Conservation (phyloP, 2,113 vertebrate species). For the Cebidichthys violaceus region DNA sequence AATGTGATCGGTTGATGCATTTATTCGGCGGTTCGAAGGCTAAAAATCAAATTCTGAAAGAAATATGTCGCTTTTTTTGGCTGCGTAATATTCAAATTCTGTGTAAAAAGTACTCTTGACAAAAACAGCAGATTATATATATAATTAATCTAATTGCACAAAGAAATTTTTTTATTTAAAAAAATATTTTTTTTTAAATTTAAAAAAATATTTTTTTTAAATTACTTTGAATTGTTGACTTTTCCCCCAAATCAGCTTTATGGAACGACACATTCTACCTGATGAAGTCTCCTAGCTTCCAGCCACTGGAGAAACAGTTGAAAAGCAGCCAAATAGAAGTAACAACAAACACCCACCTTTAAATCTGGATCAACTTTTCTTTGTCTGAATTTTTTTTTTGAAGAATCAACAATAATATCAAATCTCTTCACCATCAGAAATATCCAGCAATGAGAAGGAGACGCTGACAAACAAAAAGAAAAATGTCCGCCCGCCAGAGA, state of each 20-base stretch:
- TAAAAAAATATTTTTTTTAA: too few relatives aligned
- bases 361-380: constrained; percentile 23
- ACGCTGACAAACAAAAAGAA: background rate
- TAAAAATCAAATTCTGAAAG: too few relatives aligned
- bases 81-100: too few relatives aligned
- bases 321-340: background rate
- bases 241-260: too few relatives aligned
- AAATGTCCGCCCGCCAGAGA: constrained; percentile 36
- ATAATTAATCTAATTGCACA: background rate
- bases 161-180: too few relatives aligned
- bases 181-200: too few relatives aligned
- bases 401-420: constrained; percentile 1
- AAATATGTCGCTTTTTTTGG: background rate
- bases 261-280: background rate
- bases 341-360: constrained; percentile 60
- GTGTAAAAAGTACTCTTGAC: background rate
- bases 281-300: background rate
- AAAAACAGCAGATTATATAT: background rate
- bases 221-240: too few relatives aligned
- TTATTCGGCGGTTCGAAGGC: background rate
- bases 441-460: constrained; percentile 9
- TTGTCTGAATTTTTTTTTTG: background rate
- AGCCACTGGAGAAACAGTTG: background rate
- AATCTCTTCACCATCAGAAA: constrained; percentile 22
- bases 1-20: too few relatives aligned